phyloP scores from a whole-genome alignment of 2,888 invertebrate genomes.

The Eumerus sabulonum region DNA sequence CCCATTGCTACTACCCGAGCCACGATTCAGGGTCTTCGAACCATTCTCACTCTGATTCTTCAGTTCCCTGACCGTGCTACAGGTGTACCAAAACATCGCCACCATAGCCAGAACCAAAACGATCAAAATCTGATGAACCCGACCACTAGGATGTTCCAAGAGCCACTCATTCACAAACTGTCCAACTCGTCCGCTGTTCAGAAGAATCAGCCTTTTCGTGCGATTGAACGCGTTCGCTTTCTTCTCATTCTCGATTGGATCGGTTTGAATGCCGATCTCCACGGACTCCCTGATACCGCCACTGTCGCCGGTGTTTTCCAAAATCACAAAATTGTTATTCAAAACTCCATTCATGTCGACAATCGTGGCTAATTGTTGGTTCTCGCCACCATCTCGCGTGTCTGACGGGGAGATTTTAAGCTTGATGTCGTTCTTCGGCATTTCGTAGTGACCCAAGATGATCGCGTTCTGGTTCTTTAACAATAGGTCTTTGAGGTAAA shows the following conservation, averaged over 20 bases:
- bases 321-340: constrained; percentile 53
- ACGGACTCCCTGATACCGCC: constrained; percentile 73
- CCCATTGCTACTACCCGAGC: constrained; percentile 73
- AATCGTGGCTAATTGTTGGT: constrained; percentile 75
- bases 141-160: constrained; percentile 88
- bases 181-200: constrained; percentile 75
- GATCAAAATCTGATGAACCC: constrained; percentile 84
- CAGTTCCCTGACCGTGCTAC: constrained; percentile 85
- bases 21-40: constrained; percentile 78
- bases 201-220: constrained; percentile 74
- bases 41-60: constrained; percentile 85
- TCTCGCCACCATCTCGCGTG: constrained; percentile 31
- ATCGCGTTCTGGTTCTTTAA: constrained; percentile 75
- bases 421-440: constrained; percentile 82
- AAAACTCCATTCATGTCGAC: constrained; percentile 71
- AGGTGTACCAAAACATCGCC: constrained; percentile 87
- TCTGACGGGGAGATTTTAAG: constrained; percentile 76
- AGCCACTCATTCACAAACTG: constrained; percentile 81
- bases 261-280: constrained; percentile 82
- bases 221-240: constrained; percentile 78
- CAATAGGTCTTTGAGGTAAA: constrained; percentile 80
- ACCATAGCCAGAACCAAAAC: constrained; percentile 85
- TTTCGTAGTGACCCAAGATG: constrained; percentile 84
- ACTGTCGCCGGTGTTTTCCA: constrained; percentile 68
- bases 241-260: constrained; percentile 75